Evolutionary conservation across 1,140 invertebrate species (phyloP), one percentile per base, ranked within the genome.

Genomic region (Euura lappo): DNA sequence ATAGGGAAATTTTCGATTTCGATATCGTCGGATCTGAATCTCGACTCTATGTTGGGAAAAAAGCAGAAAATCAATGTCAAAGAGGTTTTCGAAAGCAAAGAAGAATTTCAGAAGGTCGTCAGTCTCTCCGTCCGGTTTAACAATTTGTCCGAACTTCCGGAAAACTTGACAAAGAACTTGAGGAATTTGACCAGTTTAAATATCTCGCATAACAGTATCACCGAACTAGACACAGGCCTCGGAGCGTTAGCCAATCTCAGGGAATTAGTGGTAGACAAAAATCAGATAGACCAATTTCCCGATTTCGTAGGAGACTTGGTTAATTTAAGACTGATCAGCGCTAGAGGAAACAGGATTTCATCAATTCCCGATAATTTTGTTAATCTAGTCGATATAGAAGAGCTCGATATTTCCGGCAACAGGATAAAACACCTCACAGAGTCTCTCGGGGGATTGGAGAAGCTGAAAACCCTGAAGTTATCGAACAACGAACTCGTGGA

Each of bases 381-480:
- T 0, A 44, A 69, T 65, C 76, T 83, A n/a, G 44, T 1, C 2
- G 76, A 76, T 68, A 69, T 84, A 4, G 78, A 83, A 65, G 43
- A 6, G 7, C n/a, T 85, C 2, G 72, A 78, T 68, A 65, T 85
- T 1, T 73, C 45, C 43, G 47, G 6, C 2, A 85, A 85, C 44
- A n/a, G 68, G 0, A 71, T 85, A 10, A 42, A 2, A 0, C 45
- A 71, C 44, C 65, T 85, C 6, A 80, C 83, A 3, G 2, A 43
- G 8, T 75, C 78, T 0, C 83, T 44, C 6, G 65, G 44, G 1
- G 75, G 70, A 8, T 65, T 84, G 4, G 76, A 79, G 60, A 71
- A 71, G 43, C 65, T 84, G 1, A 74, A 68, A 42, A 71, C 4
- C 13, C 72, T 83, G 10, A 71, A 71, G 42, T 5, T 81, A 6